Evolutionary conservation across 2,888 invertebrate species (phyloP).

Genomic region (Plutella xylostella): DNA sequence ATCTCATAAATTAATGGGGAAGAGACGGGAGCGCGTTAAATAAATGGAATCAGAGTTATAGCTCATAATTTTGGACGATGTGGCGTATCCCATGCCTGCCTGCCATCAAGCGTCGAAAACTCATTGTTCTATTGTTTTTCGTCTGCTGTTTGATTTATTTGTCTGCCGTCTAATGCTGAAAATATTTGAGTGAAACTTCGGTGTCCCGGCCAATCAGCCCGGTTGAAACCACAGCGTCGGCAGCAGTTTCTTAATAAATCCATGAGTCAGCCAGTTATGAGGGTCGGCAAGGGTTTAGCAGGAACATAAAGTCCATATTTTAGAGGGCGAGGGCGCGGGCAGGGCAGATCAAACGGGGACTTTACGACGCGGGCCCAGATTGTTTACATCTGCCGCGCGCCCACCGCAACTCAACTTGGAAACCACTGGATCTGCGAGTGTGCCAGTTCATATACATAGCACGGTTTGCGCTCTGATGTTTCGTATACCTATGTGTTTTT

Average conservation of each 20-base stretch:
- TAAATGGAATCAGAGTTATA: conserved; percentile 65
- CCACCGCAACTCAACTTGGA: conserved; percentile 60
- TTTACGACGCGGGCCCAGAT: conserved; percentile 63
- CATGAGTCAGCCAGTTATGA: conserved; percentile 34
- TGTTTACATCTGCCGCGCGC: conserved; percentile 67
- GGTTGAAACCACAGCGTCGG: too few species aligned
- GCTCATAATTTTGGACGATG: conserved; percentile 43
- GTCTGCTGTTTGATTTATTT: background rate
- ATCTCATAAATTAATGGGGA: conserved; percentile 64
- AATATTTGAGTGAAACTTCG: too few species aligned
- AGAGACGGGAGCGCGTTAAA: conserved; percentile 45
- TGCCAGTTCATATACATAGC: background rate
- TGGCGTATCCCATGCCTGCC: conserved; percentile 3
- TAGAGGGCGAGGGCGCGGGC: conserved; percentile 40
- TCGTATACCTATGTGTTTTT: too few species aligned
- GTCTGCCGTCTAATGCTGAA: background rate
- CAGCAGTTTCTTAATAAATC: conserved; percentile 6
- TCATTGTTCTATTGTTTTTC: conserved; percentile 1
- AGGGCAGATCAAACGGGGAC: conserved; percentile 58
- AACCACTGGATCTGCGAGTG: conserved; percentile 50
- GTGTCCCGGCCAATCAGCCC: too few species aligned
- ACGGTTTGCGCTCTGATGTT: too few species aligned
- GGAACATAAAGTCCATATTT: conserved; percentile 66
- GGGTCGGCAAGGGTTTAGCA: conserved; percentile 56
- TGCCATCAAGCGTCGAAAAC: background rate